These are phyloP conservation scores for Uropsilus gracilis DNA, from an alignment of 2,113 vertebrate genomes.

Conservation along the genomic window DNA sequence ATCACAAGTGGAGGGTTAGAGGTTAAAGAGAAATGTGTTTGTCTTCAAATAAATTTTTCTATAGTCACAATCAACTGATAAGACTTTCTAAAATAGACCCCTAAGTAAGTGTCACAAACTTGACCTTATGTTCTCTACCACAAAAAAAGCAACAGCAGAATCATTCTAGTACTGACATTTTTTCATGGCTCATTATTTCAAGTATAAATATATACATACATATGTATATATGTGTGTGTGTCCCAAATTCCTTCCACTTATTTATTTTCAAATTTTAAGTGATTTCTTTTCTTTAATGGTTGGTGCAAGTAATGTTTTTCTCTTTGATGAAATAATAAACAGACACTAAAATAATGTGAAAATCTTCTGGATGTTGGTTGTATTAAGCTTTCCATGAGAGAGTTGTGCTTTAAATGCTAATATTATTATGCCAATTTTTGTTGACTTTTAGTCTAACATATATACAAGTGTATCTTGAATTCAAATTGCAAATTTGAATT, in stretches of 20 bases:
- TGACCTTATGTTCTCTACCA: slow-evolving; percentile 66
- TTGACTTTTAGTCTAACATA: slow-evolving; percentile 24
- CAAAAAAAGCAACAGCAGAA: slow-evolving; percentile 37
- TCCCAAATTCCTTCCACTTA: neutral
- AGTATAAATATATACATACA: neutral
- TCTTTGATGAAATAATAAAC: slow-evolving; percentile 64
- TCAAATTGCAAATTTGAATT: slow-evolving; percentile 52
- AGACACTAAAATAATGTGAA: slow-evolving; percentile 17
- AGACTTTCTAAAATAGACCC: slow-evolving; percentile 77
- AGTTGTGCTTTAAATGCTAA: slow-evolving; percentile 42
- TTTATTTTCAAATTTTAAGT: slow-evolving; percentile 62
- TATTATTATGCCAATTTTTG: slow-evolving; percentile 66
- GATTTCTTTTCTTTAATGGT: slow-evolving; percentile 49
- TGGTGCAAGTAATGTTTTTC: slow-evolving; percentile 60
- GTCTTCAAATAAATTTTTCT: slow-evolving; percentile 76
- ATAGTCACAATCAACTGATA: slow-evolving; percentile 73
- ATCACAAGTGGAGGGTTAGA: slow-evolving; percentile 58
- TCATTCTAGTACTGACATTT: slow-evolving; percentile 27
- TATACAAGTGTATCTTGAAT: slow-evolving; percentile 51
- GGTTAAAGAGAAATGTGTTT: slow-evolving; percentile 73
- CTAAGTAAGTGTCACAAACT: slow-evolving; percentile 54
- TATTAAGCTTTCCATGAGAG: slow-evolving; percentile 25
- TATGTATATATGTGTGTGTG: no score
- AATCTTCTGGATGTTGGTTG: slow-evolving; percentile 61
- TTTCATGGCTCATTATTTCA: slow-evolving; percentile 25